Evolutionary conservation across 2,797 vertebrate genomes (phyloP), one percentile per base, ranked within the genome.

Genomic region (Crypturellus tataupa): DNA sequence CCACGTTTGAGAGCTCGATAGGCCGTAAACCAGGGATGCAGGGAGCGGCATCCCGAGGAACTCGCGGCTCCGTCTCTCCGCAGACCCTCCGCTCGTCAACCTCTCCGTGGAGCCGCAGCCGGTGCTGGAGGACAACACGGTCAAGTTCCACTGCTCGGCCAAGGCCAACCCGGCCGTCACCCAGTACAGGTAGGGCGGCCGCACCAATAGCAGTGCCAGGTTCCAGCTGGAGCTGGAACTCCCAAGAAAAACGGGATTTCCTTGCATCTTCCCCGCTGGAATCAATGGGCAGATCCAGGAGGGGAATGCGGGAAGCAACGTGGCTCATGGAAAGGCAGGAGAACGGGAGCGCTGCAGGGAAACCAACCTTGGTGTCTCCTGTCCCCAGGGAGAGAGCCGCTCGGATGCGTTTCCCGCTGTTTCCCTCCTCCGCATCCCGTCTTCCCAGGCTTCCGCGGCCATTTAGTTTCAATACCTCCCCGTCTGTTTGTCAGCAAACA

Each of bases 151-250:
- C 97, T 99, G 99, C 97, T 99, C 99, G 0, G 99, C 99, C 80
- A 99, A 99, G 97, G 99, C 99, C 96, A 99, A 99, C 95, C 99
- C 99, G 5, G 99, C 99, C 0, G 99, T 99, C 94, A 99, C 98
- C 23, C 98, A 98, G 92, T 99, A 99, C 98, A 99, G 99, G 99
- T 99, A 97, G 98, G 97, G 89, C 1, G 4, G 23, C 29, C 4
- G 4, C 37, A 39, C 37, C 37, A 9, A 10, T 60, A 8, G 16
- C 40, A 42, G 40, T 14, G 40, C 40, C 40, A 14, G 40, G 11
- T 40, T 40, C 40, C 40, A 13, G 40, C 33, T 37, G 59, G 59
- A 37, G 59, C 59, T 62, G 59, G 39, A 62, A 25, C 35, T 17
- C 24, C 35, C 24, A 39, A 27, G 49, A 51, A 51, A 25, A 51